These are phyloP conservation scores for Hafferia zeledoni DNA, from an alignment of 2,797 vertebrate genomes.

Conservation along the genomic window DNA sequence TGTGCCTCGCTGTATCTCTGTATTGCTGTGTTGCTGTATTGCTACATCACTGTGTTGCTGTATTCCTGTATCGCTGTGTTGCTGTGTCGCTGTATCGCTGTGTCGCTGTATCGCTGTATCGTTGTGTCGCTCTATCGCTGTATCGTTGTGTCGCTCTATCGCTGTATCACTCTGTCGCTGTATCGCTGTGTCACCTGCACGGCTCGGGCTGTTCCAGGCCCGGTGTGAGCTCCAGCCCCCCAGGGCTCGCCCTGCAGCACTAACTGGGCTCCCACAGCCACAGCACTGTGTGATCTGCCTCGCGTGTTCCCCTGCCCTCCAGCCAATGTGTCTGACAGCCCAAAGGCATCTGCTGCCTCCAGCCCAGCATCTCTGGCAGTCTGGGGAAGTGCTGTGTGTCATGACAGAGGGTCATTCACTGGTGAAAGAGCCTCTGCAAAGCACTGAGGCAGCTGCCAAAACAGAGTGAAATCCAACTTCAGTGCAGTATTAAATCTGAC, in stretches of 20 bases:
- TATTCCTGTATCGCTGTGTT: too few species aligned
- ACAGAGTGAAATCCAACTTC: background rate
- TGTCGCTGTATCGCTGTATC: too few species aligned
- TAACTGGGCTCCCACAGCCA: background rate
- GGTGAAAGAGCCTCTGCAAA: background rate
- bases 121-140: too few species aligned
- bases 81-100: too few species aligned
- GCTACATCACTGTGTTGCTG: too few species aligned
- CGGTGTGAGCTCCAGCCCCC: background rate
- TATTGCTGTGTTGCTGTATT: too few species aligned
- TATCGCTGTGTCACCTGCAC: background rate
- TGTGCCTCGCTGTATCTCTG: too few species aligned
- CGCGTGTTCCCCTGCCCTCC: background rate
- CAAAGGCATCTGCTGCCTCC: slow-evolving; percentile 5
- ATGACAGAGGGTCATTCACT: background rate
- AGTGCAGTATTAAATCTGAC: background rate
- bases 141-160: too few species aligned
- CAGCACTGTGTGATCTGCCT: background rate
- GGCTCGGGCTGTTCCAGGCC: background rate
- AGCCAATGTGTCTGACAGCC: background rate
- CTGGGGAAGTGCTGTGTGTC: background rate
- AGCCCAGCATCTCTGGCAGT: background rate
- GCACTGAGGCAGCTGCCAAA: background rate
- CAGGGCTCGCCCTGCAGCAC: background rate
- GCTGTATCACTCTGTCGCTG: too few species aligned